Percentiles rank a stretch among this genome's conserved stretches.
Conservation (phyloP, 2,113 vertebrate species). For the human region DNA sequence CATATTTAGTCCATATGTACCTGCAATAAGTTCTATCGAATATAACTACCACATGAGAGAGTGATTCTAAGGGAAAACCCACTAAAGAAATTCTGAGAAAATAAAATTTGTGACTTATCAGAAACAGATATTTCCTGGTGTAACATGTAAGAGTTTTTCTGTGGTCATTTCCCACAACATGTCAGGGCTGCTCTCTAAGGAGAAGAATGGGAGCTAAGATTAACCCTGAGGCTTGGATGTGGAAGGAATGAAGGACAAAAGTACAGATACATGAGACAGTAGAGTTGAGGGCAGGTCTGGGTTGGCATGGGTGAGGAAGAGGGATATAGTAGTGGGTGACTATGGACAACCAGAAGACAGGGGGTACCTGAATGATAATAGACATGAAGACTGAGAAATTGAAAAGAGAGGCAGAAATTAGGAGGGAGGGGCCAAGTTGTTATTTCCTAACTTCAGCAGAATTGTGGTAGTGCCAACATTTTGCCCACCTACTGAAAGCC, state of each 20-base stretch:
- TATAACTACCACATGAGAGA: conserved; percentile 41
- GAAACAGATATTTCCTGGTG: neutral
- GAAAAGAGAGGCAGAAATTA: neutral
- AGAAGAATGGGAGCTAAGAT: neutral
- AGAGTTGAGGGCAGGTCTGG: accelerated
- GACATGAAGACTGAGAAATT: neutral
- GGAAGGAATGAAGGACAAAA: neutral
- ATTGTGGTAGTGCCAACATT: neutral
- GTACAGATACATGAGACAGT: accelerated
- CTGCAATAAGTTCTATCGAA: neutral
- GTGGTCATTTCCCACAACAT: neutral
- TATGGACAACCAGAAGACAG: neutral
- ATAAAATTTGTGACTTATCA: neutral
- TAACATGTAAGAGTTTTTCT: neutral
- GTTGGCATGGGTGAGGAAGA: neutral
- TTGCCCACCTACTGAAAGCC: neutral
- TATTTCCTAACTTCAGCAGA: neutral
- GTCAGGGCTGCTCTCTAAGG: neutral
- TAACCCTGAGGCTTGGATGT: neutral
- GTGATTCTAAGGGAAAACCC: conserved; percentile 14
- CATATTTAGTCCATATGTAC: conserved; percentile 50
- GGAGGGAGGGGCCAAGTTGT: neutral
- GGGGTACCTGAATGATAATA: neutral
- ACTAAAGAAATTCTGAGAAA: conserved; percentile 44
- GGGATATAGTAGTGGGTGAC: neutral